Evolutionary conservation across 2,888 invertebrate genomes (phyloP).

Genomic region (Acleris literana): DNA sequence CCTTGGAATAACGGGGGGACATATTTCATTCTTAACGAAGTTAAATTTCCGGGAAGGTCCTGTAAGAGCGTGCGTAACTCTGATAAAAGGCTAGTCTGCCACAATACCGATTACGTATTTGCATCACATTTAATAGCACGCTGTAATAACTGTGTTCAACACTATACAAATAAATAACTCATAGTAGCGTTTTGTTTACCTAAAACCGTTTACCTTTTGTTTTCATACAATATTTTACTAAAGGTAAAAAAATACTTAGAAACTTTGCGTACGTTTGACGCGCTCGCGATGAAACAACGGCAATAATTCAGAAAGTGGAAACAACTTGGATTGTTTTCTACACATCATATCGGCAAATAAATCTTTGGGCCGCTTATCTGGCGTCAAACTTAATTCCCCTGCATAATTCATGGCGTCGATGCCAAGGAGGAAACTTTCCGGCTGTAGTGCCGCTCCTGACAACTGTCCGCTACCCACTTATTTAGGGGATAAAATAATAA

Average conservation of each 20-base stretch:
- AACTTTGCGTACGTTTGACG: constrained; percentile 65
- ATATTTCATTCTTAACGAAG: constrained; percentile 84
- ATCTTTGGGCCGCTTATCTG: constrained; percentile 80
- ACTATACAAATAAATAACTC: no score
- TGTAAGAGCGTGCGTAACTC: constrained; percentile 79
- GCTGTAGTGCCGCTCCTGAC: constrained; percentile 28
- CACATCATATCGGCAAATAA: constrained; percentile 82
- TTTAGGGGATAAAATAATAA: constrained; percentile 22
- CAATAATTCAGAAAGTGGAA: constrained; percentile 77
- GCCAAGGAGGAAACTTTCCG: constrained; percentile 36
- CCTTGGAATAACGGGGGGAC: constrained; percentile 80
- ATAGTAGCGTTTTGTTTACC: no score
- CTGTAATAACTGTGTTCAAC: not conserved
- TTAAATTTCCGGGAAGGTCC: constrained; percentile 81
- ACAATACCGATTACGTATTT: constrained; percentile 67
- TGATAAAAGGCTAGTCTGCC: constrained; percentile 75
- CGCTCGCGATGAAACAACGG: constrained; percentile 76
- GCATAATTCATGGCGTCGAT: constrained; percentile 77
- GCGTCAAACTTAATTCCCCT: constrained; percentile 82
- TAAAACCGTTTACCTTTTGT: no score
- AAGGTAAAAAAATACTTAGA: constrained; percentile 41
- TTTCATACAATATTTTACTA: constrained; percentile 5
- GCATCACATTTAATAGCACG: constrained; percentile 48
- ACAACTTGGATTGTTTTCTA: constrained; percentile 82
- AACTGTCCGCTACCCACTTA: constrained; percentile 11